Evolutionary conservation across 2,888 invertebrate genomes (phyloP), one percentile per base, ranked within the genome.

Genomic region (Stictocephala bisonia): DNA sequence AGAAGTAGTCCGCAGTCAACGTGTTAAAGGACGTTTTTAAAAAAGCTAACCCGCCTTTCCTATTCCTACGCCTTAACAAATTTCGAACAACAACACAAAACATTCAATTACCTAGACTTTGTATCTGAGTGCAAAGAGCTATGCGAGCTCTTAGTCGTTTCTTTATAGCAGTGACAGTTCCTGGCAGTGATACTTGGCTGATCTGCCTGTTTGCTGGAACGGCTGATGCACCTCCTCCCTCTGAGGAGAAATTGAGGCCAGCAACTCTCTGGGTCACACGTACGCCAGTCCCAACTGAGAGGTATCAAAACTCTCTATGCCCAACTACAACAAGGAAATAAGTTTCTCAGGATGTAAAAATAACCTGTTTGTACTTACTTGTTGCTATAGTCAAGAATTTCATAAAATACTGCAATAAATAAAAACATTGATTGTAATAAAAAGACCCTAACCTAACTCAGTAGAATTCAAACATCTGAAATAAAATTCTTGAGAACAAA

Each of bases 181-280:
- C 88, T 81, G 94, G 93, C 69, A 95, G 92, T 79, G 89, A 90
- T 53, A 89, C 88, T 76, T 87, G 87, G 68, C 86, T 86, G 35
- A 87, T 80, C 78, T 85, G 83, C 72, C 84, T 70, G 81, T 80
- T 73, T 82, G 83, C 79, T 82, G 84, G 51, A 40, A 73, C 50
- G 18, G 48, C 26, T 60, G 24, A 72, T 20, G 41, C 69, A 0
- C 72, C 74, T 20, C 66, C 18, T 41, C 68, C 26, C 20, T 71
- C 69, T 11, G 69, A 64, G 22, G 53, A 71, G 79, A 95, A 95
- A 81, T 94, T 91, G 75, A 97, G 85, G 0, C 97, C 96, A 80
- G 94, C 94, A 84, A 97, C 89, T 83, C 90, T 88, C 84, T 97
- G 97, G 0, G 94, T 93, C 97, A 98, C 76, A 89, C 87, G 82